phyloP scores from a whole-genome alignment of 92 coral and sea anemone genomes.

The Palythoa grandiflora region DNA sequence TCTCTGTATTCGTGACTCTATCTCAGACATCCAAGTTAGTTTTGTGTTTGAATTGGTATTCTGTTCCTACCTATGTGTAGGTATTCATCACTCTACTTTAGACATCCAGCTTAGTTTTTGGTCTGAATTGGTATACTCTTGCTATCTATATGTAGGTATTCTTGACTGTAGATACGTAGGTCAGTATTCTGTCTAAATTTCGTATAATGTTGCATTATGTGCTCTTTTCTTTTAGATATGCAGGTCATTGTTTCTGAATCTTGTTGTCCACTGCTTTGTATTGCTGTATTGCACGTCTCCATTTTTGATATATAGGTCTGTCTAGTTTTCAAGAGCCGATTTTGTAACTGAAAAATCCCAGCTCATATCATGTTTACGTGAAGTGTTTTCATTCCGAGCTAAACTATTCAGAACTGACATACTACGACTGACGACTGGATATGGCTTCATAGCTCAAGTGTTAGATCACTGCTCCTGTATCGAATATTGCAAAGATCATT shows the following conservation, averaged over 20 bases:
- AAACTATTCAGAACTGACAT: too few relatives aligned
- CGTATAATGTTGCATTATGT: background rate
- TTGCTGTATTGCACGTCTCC: slow-evolving; percentile 66
- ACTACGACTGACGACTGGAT: too few relatives aligned
- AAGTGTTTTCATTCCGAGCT: too few relatives aligned
- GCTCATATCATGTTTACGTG: too few relatives aligned
- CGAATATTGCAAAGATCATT: too few relatives aligned
- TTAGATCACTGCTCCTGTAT: too few relatives aligned
- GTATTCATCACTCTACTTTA: slow-evolving; percentile 80
- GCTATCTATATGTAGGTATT: slow-evolving; percentile 66
- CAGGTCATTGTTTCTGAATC: background rate
- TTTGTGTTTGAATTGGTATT: background rate
- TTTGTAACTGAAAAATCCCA: too few relatives aligned
- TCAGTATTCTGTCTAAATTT: background rate
- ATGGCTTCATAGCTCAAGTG: too few relatives aligned
- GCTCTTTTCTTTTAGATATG: background rate
- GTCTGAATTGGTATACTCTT: too few relatives aligned
- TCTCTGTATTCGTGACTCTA: slow-evolving; percentile 73
- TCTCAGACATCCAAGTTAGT: slow-evolving; percentile 64
- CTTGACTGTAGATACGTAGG: slow-evolving; percentile 72
- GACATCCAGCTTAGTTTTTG: slow-evolving; percentile 56
- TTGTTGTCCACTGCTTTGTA: too few relatives aligned
- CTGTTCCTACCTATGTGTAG: too few relatives aligned
- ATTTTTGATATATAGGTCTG: slow-evolving; percentile 69
- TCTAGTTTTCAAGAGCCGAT: background rate